Base-by-base conservation (phyloP, 2,113 vertebrate species). In the Parus major region DNA sequence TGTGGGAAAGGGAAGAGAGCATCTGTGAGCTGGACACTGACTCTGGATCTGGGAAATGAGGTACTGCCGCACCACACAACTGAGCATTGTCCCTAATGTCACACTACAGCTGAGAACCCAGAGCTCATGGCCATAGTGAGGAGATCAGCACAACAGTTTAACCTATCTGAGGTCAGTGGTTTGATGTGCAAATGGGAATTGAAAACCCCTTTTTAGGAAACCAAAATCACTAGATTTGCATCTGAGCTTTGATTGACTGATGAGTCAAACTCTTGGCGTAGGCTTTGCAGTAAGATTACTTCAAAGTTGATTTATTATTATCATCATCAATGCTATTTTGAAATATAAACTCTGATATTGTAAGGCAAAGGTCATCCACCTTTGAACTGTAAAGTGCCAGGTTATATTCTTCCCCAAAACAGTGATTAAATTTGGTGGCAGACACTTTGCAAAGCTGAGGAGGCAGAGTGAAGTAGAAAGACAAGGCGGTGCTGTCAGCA, bases 181-280 rank as follows among this genome's bases (percentile, higher is more conserved):
- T 91, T 2, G 10, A 59, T 52, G 49, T 49, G 31, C 49, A 64
- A 90, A 86, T 1, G 7, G 76, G 53, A 90, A 56, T 8, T 71
- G 56, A 88, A 93, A 92, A 5, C 46, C 70, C 60, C 36, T 46
- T 85, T 76, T 77, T 91, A 82, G 55, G 55, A 92, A 97, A 90
- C 29, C 15, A 69, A 59, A 71, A 76, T 69, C 27, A 49, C 66
- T 88, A 55, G 12, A 86, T 92, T 88, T 95, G 82, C 90, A 95
- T 88, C 59, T 61, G 64, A 68, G 72, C 70, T 93, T 66, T 96
- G 93, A 96, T 8, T 93, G 94, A 94, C 24, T 82, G 88, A 90
- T 96, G 94, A 96, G 82, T 96, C 94, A 96, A 95, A 78, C 85
- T 75, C 92, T 53, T 64, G 79, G 92, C 41, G 83, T 90, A 78